These are phyloP conservation scores for Gymnogyps californianus DNA, from an alignment of 2,113 vertebrate species.

Conservation along the genomic window DNA sequence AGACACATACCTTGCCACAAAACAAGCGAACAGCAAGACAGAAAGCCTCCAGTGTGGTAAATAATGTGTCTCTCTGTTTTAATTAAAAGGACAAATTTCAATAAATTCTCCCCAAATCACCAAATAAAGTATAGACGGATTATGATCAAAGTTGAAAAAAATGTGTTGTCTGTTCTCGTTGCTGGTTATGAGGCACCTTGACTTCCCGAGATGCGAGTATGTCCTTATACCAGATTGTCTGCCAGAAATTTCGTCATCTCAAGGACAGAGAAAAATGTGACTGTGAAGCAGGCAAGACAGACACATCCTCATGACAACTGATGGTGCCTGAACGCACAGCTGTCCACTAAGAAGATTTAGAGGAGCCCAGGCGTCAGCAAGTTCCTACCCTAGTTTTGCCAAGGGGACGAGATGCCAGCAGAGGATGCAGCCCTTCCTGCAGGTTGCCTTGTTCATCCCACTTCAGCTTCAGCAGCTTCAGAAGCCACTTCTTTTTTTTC, in stretches of 20 bases:
- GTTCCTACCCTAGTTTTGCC: neutral
- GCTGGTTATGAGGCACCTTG: neutral
- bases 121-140: neutral
- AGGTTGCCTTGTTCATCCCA: neutral
- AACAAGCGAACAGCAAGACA: neutral
- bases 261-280: neutral
- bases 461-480: neutral
- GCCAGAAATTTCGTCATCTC: neutral
- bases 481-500: neutral
- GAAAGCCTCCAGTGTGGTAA: neutral
- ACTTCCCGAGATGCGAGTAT: neutral
- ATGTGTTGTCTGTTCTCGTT: neutral
- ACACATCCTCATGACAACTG: neutral
- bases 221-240: accelerated
- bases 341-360: neutral
- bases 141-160: neutral
- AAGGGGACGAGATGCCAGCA: neutral
- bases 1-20: neutral
- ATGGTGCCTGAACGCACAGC: neutral
- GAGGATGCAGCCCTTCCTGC: neutral
- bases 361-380: neutral
- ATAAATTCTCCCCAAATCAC: neutral
- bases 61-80: neutral
- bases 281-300: neutral
- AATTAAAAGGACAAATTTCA: neutral